These are phyloP conservation scores for Rhinella marina DNA, from an alignment of 2,797 vertebrate genomes.

Conservation along the genomic window DNA sequence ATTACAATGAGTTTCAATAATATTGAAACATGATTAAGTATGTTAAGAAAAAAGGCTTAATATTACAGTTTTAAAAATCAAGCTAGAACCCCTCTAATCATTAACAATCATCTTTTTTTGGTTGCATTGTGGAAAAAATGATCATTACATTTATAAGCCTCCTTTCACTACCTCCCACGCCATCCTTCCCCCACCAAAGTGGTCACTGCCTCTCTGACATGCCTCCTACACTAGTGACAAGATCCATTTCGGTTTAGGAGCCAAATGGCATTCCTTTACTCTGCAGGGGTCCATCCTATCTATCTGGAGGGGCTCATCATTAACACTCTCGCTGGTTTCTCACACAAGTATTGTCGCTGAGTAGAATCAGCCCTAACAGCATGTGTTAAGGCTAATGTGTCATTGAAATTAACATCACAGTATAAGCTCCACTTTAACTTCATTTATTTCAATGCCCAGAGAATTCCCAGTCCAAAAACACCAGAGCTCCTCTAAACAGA, in stretches of 20 bases:
- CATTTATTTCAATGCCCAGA: background rate
- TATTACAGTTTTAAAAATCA: too few relatives aligned
- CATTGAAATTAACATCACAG: constrained; percentile 20
- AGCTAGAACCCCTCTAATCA: too few relatives aligned
- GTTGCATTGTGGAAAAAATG: too few relatives aligned
- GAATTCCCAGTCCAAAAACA: background rate
- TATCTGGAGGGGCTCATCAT: constrained; percentile 20
- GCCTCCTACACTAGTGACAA: constrained; percentile 28
- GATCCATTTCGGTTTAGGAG: constrained; percentile 18
- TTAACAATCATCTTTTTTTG: too few relatives aligned
- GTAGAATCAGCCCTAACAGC: constrained; percentile 14
- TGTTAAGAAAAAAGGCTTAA: too few relatives aligned
- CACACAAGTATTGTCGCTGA: constrained; percentile 1
- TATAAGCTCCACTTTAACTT: background rate
- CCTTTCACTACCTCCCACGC: background rate
- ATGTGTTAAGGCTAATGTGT: constrained; percentile 29
- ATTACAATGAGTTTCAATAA: too few relatives aligned
- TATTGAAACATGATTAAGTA: too few relatives aligned
- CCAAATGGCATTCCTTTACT: constrained; percentile 40
- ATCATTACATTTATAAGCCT: too few relatives aligned
- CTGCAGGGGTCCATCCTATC: constrained; percentile 44
- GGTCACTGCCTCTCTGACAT: constrained; percentile 7
- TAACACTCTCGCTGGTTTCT: constrained; percentile 26
- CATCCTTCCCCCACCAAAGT: background rate
- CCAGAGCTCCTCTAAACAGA: background rate